Evolutionary conservation across 2,888 invertebrate species (phyloP).

Genomic region (Megamerina dolium): DNA sequence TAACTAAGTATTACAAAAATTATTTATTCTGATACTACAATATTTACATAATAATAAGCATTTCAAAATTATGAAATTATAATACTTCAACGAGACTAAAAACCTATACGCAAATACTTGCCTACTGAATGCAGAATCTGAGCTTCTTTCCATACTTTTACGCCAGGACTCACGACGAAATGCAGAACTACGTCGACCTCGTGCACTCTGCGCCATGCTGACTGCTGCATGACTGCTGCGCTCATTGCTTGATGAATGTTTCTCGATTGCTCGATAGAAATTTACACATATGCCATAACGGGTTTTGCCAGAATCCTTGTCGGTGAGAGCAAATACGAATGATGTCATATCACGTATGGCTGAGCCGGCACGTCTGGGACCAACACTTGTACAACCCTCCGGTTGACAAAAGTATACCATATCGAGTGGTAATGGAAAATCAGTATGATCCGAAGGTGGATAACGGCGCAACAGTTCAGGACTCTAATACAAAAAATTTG

Average conservation of each 20-base stretch:
- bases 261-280: constrained; percentile 90
- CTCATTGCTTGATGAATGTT: constrained; percentile 43
- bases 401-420: constrained; percentile 99
- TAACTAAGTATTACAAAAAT: constrained; percentile 48
- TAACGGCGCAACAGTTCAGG: constrained; percentile 94
- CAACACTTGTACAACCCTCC: constrained; percentile 92
- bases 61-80: no score
- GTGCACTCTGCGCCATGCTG: constrained; percentile 29
- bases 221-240: constrained; percentile 25
- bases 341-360: constrained; percentile 86
- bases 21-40: constrained; percentile 21
- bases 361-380: constrained; percentile 68
- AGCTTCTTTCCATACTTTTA: constrained; percentile 86
- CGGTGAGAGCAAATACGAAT: constrained; percentile 96
- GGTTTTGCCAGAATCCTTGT: constrained; percentile 95
- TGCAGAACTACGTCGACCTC: constrained; percentile 51
- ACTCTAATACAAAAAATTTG: constrained; percentile 54
- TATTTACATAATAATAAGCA: no score
- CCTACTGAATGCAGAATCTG: constrained; percentile 91
- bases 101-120: constrained; percentile 51
- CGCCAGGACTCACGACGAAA: constrained; percentile 83
- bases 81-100: no score
- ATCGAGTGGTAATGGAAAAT: constrained; percentile 94
- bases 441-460: constrained; percentile 91
- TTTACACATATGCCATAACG: constrained; percentile 97